Percentiles rank a stretch among this genome's conserved stretches.
Evolutionary conservation across 2,888 invertebrate species (phyloP).

Genomic region (Germaria angustata): DNA sequence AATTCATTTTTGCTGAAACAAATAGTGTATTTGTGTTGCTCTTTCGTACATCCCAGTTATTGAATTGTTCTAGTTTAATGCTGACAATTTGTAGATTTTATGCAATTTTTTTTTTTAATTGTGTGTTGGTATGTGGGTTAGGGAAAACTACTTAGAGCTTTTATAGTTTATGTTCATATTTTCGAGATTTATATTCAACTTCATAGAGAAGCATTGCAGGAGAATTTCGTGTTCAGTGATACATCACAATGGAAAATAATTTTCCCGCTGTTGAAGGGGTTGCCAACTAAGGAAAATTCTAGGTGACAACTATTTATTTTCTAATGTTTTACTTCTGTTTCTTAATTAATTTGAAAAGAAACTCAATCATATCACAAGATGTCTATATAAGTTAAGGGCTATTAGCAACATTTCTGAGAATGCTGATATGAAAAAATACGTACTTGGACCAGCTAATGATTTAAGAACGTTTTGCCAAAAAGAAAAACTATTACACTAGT

Average conservation of each 20-base stretch:
- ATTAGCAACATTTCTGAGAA: no score
- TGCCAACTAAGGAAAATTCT: constrained; percentile 31
- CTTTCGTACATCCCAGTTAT: constrained; percentile 46
- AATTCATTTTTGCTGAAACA: not conserved
- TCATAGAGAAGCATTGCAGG: not conserved
- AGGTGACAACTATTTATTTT: no score
- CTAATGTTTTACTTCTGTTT: no score
- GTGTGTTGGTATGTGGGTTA: constrained; percentile 10
- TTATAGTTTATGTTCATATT: constrained; percentile 25
- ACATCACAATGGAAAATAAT: not conserved
- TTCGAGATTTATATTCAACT: constrained; percentile 20
- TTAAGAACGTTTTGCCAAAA: no score
- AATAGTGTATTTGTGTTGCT: constrained; percentile 21
- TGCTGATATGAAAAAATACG: no score
- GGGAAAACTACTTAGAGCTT: not conserved
- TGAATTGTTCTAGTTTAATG: constrained; percentile 57
- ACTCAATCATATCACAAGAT: no score
- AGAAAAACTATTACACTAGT: no score
- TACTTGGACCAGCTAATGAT: no score
- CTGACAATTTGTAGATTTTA: constrained; percentile 45
- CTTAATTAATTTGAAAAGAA: no score
- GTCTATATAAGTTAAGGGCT: no score
- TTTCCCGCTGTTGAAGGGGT: not conserved
- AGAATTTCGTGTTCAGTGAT: not conserved
- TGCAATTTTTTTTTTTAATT: not conserved